Percentiles rank a stretch among this genome's conserved stretches.
These are phyloP conservation scores for Amphiprion clarkii DNA, from an alignment of 2,797 vertebrate genomes.

Conservation along the genomic window DNA sequence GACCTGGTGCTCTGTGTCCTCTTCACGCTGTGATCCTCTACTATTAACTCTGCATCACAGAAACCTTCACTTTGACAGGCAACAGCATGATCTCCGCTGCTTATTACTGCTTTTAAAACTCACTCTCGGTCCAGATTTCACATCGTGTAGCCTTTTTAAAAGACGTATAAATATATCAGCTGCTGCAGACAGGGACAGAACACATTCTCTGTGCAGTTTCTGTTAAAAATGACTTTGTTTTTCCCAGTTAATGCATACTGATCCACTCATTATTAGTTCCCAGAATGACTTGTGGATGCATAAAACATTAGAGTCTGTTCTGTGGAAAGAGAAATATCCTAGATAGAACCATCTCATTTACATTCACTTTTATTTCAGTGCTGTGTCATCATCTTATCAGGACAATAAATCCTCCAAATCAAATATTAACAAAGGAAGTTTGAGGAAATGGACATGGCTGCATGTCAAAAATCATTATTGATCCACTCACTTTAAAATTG, in stretches of 20 bases:
- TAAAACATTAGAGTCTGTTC: background rate
- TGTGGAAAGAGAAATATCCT: constrained; percentile 11
- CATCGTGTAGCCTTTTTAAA: constrained; percentile 1
- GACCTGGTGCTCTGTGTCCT: constrained; percentile 25
- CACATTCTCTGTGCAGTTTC: background rate
- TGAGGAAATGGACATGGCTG: constrained; percentile 62
- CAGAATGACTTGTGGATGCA: background rate
- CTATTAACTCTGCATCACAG: constrained; percentile 53
- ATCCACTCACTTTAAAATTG: constrained; percentile 59
- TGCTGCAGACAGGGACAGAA: background rate
- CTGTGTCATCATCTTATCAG: constrained; percentile 49
- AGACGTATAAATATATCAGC: constrained; percentile 3
- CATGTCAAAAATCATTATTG: constrained; percentile 63
- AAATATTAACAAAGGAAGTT: constrained; percentile 69
- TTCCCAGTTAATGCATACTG: background rate
- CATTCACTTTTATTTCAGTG: constrained; percentile 43
- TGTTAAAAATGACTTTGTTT: background rate
- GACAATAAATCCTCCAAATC: constrained; percentile 58
- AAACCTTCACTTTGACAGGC: constrained; percentile 17
- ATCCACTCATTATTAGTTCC: constrained; percentile 2
- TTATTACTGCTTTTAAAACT: constrained; percentile 1
- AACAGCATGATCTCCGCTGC: background rate
- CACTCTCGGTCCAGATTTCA: constrained; percentile 13
- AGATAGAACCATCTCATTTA: constrained; percentile 42
- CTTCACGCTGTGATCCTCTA: constrained; percentile 12